phyloP scores from a whole-genome alignment of 2,888 invertebrate genomes.

The Polydesmus complanatus region DNA sequence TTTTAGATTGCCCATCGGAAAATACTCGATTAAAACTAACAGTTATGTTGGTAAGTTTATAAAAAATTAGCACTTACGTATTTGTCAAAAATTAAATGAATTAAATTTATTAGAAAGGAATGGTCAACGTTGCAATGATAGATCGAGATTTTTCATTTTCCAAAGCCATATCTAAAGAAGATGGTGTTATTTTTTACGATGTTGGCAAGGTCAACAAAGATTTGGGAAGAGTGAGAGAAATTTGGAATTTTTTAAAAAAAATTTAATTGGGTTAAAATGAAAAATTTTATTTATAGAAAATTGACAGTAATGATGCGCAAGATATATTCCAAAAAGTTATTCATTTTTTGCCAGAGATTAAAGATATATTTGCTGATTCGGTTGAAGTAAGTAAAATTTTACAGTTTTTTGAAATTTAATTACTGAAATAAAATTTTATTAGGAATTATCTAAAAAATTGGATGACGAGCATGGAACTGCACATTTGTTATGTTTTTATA shows the following conservation, averaged over 20 bases:
- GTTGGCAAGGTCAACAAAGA: slow-evolving; percentile 19
- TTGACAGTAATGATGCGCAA: slow-evolving; percentile 34
- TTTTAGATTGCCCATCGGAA: slow-evolving; percentile 39
- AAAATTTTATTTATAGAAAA: slow-evolving; percentile 14
- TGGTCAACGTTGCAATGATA: slow-evolving; percentile 41
- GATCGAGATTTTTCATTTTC: slow-evolving; percentile 30
- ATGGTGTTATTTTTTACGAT: slow-evolving; percentile 33
- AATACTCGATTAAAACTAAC: slow-evolving; percentile 50
- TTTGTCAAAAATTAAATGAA: no score
- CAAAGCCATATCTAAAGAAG: slow-evolving; percentile 24
- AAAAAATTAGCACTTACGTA: no score
- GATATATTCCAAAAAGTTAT: slow-evolving; percentile 46
- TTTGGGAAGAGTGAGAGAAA: not conserved
- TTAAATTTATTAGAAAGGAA: slow-evolving; percentile 31
- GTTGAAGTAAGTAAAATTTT: slow-evolving; percentile 38
- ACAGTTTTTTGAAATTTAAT: no score
- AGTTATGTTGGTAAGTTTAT: slow-evolving; percentile 55
- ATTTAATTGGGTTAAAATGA: not conserved
- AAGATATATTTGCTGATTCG: slow-evolving; percentile 23
- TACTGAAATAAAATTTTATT: no score
- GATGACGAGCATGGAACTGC: not conserved
- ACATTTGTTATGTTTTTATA: slow-evolving; percentile 34
- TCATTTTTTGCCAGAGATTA: slow-evolving; percentile 45
- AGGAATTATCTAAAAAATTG: no score
- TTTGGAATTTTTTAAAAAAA: not conserved